Base-by-base conservation (phyloP, 2,113 vertebrate species). In the Verasper variegatus region DNA sequence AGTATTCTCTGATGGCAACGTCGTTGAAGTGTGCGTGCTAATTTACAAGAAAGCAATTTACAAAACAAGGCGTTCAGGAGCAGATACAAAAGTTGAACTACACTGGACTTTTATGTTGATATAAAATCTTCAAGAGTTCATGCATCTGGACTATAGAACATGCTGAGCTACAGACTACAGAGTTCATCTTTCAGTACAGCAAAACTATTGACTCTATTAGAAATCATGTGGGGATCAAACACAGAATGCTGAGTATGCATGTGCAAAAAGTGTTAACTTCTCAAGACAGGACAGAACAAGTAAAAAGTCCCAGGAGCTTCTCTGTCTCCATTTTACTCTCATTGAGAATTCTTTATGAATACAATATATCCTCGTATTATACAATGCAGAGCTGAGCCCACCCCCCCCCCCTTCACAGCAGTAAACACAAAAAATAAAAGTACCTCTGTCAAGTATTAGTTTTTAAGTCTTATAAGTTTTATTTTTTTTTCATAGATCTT, bases 271-370 rank as follows among this genome's bases (percentile, higher is more conserved):
- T 86, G 77, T 69, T 76, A 84, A 86, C 71, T 81, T 86, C 82
- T 78, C 72, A 54, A 80, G 78, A 92, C 88, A 84, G 68, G 86
- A 90, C 86, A 81, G 26, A 80, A 87, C 75, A 73, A 66, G 79
- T 87, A 82, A 81, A 85, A 91, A 90, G 65, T 89, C 80, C 79
- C 76, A 81, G 69, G 76, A 76, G 73, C 42, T 9, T 62, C 69
- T 49, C 37, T 37, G 31, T 52, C 26, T 70, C 68, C 45, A 17
- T 79, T 81, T 69, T 74, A 84, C 84, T 80, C 72, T 83, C 76
- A 86, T 78, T 75, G 78, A 90, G 87, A 94, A 93, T 92, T 91
- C 90, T 92, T 93, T 91, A 93, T 93, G 90, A 94, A 93, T 94
- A 92, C 83, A 87, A 63, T 89, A 83, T 76, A 84, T 79, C 74